A percentile compares a stretch with the other conserved stretches of the same genome.
phyloP scores from a whole-genome alignment of 2,797 vertebrate species.

The Okamejei kenojei region DNA sequence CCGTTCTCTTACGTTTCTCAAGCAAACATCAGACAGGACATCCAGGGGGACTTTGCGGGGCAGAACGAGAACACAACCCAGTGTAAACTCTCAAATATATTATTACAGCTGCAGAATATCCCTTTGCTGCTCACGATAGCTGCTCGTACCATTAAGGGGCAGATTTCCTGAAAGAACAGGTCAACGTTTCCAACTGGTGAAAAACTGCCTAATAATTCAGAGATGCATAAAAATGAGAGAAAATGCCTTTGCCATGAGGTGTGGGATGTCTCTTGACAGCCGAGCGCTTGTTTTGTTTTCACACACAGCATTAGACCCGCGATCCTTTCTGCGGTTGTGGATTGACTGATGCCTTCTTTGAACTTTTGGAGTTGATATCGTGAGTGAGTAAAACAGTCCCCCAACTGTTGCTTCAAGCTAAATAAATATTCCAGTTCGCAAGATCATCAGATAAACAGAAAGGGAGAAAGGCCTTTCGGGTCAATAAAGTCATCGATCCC shows the following conservation, averaged over 20 bases:
- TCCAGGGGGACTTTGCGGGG: background rate
- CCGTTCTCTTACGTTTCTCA: background rate
- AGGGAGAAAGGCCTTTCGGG: background rate
- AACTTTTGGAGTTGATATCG: background rate
- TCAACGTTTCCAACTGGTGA: background rate
- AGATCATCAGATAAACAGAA: background rate
- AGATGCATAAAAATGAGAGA: background rate
- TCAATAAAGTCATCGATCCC: background rate
- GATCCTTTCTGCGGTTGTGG: background rate
- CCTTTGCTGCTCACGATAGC: background rate
- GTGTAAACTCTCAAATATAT: background rate
- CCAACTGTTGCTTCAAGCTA: background rate
- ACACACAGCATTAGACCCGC: background rate
- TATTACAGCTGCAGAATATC: background rate
- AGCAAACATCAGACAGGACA: background rate
- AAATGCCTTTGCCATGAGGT: background rate
- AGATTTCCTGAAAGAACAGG: background rate
- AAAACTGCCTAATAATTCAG: background rate
- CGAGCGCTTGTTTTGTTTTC: background rate
- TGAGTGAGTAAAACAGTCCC: background rate
- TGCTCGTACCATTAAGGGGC: background rate
- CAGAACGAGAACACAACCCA: background rate
- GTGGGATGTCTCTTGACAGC: background rate
- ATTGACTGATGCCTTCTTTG: background rate
- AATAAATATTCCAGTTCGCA: constrained; percentile 1